Percentiles rank a stretch among this genome's conserved stretches.
Evolutionary conservation across 1,140 invertebrate genomes (phyloP).

Genomic region (Eueides isabella): DNA sequence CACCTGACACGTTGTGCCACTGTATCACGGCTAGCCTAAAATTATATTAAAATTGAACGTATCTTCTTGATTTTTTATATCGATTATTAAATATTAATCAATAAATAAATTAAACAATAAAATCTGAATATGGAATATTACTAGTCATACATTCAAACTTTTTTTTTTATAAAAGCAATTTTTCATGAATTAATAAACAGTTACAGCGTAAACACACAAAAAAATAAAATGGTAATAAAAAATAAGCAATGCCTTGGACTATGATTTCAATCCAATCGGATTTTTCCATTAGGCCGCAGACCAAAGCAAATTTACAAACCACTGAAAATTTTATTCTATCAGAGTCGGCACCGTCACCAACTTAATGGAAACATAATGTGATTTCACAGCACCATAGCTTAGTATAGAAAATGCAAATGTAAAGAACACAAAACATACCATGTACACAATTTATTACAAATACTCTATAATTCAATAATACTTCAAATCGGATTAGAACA

Average conservation of each 20-base stretch:
- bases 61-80: too few species aligned
- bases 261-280: background rate
- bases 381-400: background rate
- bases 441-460: background rate
- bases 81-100: too few species aligned
- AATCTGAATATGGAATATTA: too few species aligned
- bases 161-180: too few species aligned
- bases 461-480: background rate
- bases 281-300: constrained; percentile 15
- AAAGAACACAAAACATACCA: background rate
- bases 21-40: too few species aligned
- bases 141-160: too few species aligned
- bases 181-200: too few species aligned
- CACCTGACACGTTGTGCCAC: too few species aligned
- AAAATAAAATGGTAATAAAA: background rate
- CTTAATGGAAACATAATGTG: background rate
- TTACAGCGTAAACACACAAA: too few species aligned
- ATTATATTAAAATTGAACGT: too few species aligned
- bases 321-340: constrained; percentile 6
- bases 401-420: background rate
- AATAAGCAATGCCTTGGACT: background rate
- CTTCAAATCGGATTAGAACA: constrained; percentile 17
- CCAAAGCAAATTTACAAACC: constrained; percentile 3
- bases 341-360: background rate
- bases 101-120: too few species aligned